Evolutionary conservation across 1,140 invertebrate species (phyloP).

Genomic region (Bombus cullumanus): DNA sequence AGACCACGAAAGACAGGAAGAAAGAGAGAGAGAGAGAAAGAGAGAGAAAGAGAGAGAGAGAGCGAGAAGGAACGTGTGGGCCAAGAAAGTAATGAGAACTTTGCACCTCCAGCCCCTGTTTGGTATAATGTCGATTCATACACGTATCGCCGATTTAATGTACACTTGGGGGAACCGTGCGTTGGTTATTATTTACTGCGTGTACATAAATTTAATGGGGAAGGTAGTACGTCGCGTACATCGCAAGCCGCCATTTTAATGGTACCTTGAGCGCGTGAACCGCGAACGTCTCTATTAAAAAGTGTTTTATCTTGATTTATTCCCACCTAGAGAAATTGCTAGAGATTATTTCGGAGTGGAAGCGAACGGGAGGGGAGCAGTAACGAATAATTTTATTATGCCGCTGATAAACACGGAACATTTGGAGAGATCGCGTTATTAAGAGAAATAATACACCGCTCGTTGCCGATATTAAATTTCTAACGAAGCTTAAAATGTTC

Average conservation of each 20-base stretch:
- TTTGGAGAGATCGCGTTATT: not conserved
- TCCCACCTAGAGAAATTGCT: constrained; percentile 25
- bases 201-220: constrained; percentile 65
- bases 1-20: constrained; percentile 3
- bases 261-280: not conserved
- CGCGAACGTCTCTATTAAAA: constrained; percentile 43
- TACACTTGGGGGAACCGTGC: constrained; percentile 60
- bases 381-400: constrained; percentile 21
- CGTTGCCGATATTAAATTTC: not conserved
- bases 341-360: not conserved
- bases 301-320: constrained; percentile 47
- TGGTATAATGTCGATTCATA: constrained; percentile 67
- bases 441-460: constrained; percentile 7
- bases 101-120: constrained; percentile 62
- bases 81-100: constrained; percentile 70
- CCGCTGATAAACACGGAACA: not conserved
- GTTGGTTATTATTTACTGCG: constrained; percentile 68
- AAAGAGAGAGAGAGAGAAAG: not conserved
- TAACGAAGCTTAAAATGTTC: not conserved
- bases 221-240: not conserved
- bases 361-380: too few relatives aligned
- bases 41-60: not conserved
- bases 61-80: not conserved
- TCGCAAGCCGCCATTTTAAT: constrained; percentile 35
- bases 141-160: constrained; percentile 69